These are phyloP conservation scores for Glyptemys insculpta DNA, from an alignment of 2,797 vertebrate genomes.

Conservation along the genomic window DNA sequence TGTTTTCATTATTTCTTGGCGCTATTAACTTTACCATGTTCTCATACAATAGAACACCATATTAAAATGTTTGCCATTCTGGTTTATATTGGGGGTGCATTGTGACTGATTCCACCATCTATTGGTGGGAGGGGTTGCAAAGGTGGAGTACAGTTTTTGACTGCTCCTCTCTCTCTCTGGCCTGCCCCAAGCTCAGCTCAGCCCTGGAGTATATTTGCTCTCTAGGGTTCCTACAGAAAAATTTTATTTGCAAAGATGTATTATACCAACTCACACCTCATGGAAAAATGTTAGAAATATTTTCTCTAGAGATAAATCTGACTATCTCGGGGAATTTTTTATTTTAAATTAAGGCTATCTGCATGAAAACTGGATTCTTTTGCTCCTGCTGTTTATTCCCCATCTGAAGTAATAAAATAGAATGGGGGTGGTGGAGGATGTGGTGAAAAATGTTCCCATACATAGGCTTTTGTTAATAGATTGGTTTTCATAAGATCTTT, in stretches of 20 bases:
- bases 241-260: too few species aligned
- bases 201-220: rapidly evolving
- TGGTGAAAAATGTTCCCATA: background rate
- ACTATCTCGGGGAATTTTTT: background rate
- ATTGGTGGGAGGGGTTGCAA: background rate
- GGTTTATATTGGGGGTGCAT: background rate
- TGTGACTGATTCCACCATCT: background rate
- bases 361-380: background rate
- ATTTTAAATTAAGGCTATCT: background rate
- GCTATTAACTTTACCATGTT: background rate
- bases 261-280: background rate
- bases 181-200: background rate
- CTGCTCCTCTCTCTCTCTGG: background rate
- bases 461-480: background rate
- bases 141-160: background rate
- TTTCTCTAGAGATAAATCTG: background rate
- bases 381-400: background rate
- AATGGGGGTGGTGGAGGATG: background rate
- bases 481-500: background rate
- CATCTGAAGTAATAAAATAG: background rate
- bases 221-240: background rate
- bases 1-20: background rate
- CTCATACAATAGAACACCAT: background rate
- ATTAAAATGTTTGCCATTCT: background rate
- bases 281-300: background rate